phyloP scores from a whole-genome alignment of 2,888 invertebrate species.

The Linnaemya tessellans region DNA sequence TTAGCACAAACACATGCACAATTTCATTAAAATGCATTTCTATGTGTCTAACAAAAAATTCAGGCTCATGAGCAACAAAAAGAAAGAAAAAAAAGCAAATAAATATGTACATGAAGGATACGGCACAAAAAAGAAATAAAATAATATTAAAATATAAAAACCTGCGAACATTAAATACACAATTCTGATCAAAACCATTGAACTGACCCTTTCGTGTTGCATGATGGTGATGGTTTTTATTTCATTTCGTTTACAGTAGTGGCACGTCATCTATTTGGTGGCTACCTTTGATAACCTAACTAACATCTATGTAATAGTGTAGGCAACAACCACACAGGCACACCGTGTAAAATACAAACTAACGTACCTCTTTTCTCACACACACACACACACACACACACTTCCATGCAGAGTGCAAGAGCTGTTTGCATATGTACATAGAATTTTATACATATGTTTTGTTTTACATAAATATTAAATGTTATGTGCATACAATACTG shows the following conservation, averaged over 20 bases:
- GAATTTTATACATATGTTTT: conserved; percentile 46
- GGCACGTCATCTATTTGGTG: conserved; percentile 65
- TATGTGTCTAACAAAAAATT: conserved; percentile 23
- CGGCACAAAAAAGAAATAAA: conserved; percentile 33
- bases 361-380: conserved; percentile 27
- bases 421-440: conserved; percentile 5
- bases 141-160: conserved; percentile 65
- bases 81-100: too few species aligned
- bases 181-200: conserved; percentile 69
- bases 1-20: conserved; percentile 17
- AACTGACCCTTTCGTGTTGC: conserved; percentile 64
- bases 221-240: conserved; percentile 25
- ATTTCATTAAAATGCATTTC: conserved; percentile 24
- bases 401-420: neutral
- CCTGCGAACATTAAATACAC: conserved; percentile 66
- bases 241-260: conserved; percentile 49
- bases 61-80: conserved; percentile 28
- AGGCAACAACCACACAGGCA: neutral
- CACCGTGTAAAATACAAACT: conserved; percentile 35
- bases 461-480: conserved; percentile 53
- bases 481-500: conserved; percentile 26
- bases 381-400: neutral
- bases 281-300: conserved; percentile 69
- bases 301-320: conserved; percentile 54
- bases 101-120: conserved; percentile 24